A percentile compares a stretch with the other conserved stretches of the same genome.
Evolutionary conservation across 2,797 vertebrate genomes (phyloP).

Genomic region (Silurus lanzhouensis): DNA sequence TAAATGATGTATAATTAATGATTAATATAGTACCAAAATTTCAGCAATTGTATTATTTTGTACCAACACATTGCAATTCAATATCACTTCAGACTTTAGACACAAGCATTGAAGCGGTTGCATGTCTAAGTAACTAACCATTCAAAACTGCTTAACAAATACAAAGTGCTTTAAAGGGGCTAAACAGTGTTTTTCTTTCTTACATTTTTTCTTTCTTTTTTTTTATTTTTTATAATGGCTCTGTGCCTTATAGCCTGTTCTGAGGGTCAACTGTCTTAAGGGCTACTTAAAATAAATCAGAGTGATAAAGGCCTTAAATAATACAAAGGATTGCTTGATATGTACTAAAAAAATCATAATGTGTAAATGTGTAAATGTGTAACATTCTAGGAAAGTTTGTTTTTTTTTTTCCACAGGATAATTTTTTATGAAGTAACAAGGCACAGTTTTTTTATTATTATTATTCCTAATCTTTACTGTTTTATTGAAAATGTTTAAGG

Average conservation of each 20-base stretch:
- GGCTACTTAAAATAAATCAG: constrained; percentile 39
- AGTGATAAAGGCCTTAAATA: constrained; percentile 1
- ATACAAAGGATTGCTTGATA: constrained; percentile 28
- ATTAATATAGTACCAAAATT: neutral
- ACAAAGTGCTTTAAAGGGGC: constrained; percentile 25
- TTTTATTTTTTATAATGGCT: neutral
- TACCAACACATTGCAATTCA: neutral
- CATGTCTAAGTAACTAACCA: neutral
- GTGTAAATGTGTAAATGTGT: constrained; percentile 15
- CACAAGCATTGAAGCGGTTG: neutral
- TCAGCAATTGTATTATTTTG: neutral
- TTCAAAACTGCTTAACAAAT: constrained; percentile 9
- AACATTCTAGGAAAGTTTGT: constrained; percentile 25
- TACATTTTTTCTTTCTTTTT: neutral
- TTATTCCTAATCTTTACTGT: constrained; percentile 35
- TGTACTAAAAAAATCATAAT: constrained; percentile 7
- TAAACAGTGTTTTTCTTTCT: constrained; percentile 46
- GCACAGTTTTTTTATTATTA: constrained; percentile 14
- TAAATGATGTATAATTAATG: no score
- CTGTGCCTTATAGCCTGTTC: constrained; percentile 48
- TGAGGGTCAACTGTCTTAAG: constrained; percentile 56
- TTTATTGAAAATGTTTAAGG: constrained; percentile 41
- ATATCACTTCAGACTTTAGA: neutral
- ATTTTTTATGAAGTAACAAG: constrained; percentile 28
- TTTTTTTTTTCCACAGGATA: neutral